A percentile compares a stretch with the other conserved stretches of the same genome.
Evolutionary conservation across 2,888 invertebrate species (phyloP).

Genomic region (Philereme transversata): DNA sequence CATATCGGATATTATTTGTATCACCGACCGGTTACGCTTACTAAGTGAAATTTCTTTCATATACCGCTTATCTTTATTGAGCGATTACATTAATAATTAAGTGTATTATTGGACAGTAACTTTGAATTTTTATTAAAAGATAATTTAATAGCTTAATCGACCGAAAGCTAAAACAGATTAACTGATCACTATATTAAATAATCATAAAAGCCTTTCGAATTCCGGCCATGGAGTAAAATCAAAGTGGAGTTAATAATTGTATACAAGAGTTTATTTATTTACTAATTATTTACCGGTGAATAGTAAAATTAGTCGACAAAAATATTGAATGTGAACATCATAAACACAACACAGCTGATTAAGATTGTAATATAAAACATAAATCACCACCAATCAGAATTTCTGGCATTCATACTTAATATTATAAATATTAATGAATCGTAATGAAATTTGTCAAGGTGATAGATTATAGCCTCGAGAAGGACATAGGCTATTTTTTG

Average conservation of each 20-base stretch:
- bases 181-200: conserved; percentile 24
- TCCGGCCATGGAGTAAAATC: conserved; percentile 18
- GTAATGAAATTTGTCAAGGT: too few relatives aligned
- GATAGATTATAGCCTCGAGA: too few relatives aligned
- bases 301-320: too few relatives aligned
- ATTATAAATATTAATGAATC: too few relatives aligned
- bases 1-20: conserved; percentile 21
- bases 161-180: conserved; percentile 30
- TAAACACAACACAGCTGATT: too few relatives aligned
- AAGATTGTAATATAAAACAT: too few relatives aligned
- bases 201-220: conserved; percentile 19
- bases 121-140: conserved; percentile 45
- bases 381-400: too few relatives aligned
- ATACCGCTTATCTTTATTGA: conserved; percentile 43
- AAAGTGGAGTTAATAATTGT: conserved; percentile 1
- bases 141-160: conserved; percentile 54
- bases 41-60: conserved; percentile 55
- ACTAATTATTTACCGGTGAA: too few relatives aligned
- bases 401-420: too few relatives aligned
- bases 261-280: too few relatives aligned
- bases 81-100: conserved; percentile 47
- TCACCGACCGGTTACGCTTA: conserved; percentile 24
- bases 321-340: too few relatives aligned
- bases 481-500: too few relatives aligned
- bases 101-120: conserved; percentile 42